A percentile compares a stretch with the other conserved stretches of the same genome.
Conservation (phyloP, 2,797 vertebrate genomes). For the Rhinoraja longicauda region DNA sequence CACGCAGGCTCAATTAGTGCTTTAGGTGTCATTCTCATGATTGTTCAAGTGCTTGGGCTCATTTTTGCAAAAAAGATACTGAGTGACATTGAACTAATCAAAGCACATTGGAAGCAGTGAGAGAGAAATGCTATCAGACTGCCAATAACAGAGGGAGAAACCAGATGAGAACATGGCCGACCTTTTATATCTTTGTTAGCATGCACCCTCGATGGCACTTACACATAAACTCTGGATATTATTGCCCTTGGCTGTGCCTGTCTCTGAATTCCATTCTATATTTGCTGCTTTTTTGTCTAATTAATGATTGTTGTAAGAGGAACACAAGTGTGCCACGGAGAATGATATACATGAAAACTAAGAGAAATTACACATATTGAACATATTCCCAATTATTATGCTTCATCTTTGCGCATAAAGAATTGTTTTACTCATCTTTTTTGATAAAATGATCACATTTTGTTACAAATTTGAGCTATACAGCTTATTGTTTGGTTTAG, state of each 20-base stretch:
- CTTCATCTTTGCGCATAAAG: not conserved
- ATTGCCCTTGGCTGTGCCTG: not conserved
- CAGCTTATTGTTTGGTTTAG: too few species aligned
- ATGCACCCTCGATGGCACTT: too few species aligned
- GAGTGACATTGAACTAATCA: constrained; percentile 54
- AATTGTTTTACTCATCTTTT: not conserved
- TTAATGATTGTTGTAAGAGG: not conserved
- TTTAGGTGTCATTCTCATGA: constrained; percentile 41
- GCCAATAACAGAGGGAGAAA: not conserved
- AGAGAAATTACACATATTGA: not conserved
- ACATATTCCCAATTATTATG: not conserved
- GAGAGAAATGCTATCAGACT: not conserved
- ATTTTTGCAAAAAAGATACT: constrained; percentile 59
- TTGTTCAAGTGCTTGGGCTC: constrained; percentile 60
- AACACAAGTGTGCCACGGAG: not conserved
- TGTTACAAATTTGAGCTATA: not conserved
- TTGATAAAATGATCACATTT: not conserved
- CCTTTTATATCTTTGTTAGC: not conserved
- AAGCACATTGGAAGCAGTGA: constrained; percentile 35
- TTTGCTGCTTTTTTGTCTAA: not conserved
- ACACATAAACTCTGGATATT: not conserved
- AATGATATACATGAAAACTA: not conserved
- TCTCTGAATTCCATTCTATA: not conserved
- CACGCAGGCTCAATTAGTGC: constrained; percentile 51
- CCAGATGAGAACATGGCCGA: not conserved